Base-by-base conservation (phyloP, 1,140 invertebrate species). In the Caenorhabditis briggsae region DNA sequence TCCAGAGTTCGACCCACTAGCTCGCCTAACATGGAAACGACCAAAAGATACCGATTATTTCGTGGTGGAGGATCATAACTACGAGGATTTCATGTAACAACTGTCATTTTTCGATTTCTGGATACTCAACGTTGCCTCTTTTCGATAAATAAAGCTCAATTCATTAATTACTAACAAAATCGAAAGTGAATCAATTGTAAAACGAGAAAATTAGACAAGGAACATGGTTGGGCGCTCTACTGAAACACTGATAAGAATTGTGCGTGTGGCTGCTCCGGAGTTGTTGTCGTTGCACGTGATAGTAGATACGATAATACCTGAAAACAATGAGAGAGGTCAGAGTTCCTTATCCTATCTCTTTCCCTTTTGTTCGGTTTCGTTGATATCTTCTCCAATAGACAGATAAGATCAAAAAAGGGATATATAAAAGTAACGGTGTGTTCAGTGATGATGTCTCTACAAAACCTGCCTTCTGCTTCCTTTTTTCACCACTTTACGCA, bases 31-130 rank as follows among this genome's bases (percentile, higher is more conserved):
- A 16, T 50, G 61, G 46, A 84, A 64, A 53, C 59, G 55, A 18
- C 83, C 82, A 53, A 50, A 61, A 50, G 83, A 84, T 41, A 78
- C 58, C 56, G 88, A 88, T 41, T 89, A 89, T 64, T 89, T 89
- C 53, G 84, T 89, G 3, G 88, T 89, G 2, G 61, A 78, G 7
- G 88, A 89, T 53, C 88, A 89, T 41, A 83, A 89, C 46, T 89
- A 88, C 65, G 64, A 86, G 18, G 83, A 78, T 78, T 78, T 78
- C 23, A 50, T 78, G 70, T 78, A 50, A 78, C 2, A 23, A n/a
- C 12, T 58, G 16, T 58, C 18, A 5, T 14, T 25, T 20, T 7
- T 25, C 18, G 2, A 61, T 23, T 33, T 20, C 3, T 25, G 11
- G 59, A 61, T 61, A 61, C 59, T 61, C 59, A 61, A n/a, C n/a